Percentiles rank a stretch among this genome's conserved stretches.
phyloP scores from a whole-genome alignment of 1,140 invertebrate species.

The Drosophila suzukii region DNA sequence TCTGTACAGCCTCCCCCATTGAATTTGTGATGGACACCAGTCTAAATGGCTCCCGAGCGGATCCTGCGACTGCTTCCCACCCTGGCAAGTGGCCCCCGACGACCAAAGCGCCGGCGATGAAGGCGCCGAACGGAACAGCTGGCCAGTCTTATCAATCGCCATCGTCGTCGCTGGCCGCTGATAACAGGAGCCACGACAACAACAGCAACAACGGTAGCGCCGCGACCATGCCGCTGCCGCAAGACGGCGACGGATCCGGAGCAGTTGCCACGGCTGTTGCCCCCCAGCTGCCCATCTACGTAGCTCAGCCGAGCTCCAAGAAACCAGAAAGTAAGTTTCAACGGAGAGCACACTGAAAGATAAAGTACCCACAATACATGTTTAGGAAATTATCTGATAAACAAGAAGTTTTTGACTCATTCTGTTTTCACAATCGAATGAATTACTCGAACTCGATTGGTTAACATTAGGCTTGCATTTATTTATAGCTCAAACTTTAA shows the following conservation, averaged over 20 bases:
- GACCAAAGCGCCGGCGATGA: conserved; percentile 26
- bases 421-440: too few species aligned
- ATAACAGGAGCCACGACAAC: conserved; percentile 70
- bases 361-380: not conserved
- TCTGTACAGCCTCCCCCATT: conserved; percentile 55
- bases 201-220: conserved; percentile 47
- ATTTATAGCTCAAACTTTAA: too few species aligned
- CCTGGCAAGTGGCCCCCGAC: conserved; percentile 42
- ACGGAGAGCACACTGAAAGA: not conserved
- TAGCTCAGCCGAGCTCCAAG: conserved; percentile 53
- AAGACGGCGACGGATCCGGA: conserved; percentile 21
- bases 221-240: conserved; percentile 38
- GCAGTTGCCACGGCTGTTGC: conserved; percentile 7
- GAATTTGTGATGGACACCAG: conserved; percentile 63
- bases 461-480: too few species aligned
- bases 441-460: too few species aligned
- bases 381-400: not conserved
- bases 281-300: conserved; percentile 42
- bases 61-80: conserved; percentile 14
- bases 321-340: conserved; percentile 72
- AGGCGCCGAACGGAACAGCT: conserved; percentile 64
- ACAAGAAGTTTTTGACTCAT: not conserved
- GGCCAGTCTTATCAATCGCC: conserved; percentile 69
- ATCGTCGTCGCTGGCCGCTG: conserved; percentile 56
- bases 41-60: conserved; percentile 26